A percentile compares a stretch with the other conserved stretches of the same genome.
Conservation (phyloP, 2,113 vertebrate genomes). For the Protobothrops mucrosquamatus region DNA sequence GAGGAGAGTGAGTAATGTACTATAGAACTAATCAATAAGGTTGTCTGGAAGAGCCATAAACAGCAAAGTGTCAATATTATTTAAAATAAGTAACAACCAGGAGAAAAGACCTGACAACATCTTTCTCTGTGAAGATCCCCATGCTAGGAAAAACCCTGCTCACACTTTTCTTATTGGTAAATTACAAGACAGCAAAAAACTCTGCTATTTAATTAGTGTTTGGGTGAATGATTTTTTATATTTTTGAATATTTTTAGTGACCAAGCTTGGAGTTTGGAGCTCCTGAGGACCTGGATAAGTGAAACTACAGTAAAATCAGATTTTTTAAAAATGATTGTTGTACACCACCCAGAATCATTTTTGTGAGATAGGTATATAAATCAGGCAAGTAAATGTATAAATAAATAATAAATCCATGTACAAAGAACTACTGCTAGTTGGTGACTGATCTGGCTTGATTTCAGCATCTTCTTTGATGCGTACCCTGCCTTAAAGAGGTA, state of each 20-base stretch:
- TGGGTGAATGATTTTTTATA: neutral
- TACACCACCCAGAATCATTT: neutral
- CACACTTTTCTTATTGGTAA: neutral
- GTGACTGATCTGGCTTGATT: neutral
- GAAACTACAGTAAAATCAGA: neutral
- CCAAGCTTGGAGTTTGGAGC: neutral
- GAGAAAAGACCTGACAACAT: neutral
- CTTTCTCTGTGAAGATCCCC: neutral
- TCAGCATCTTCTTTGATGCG: neutral
- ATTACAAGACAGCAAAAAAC: neutral
- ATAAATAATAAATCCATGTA: neutral
- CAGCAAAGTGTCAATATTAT: neutral
- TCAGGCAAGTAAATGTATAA: too few species aligned
- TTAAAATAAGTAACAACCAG: neutral
- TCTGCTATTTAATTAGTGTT: neutral
- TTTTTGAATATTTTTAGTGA: neutral
- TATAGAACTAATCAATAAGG: neutral
- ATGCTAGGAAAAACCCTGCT: neutral
- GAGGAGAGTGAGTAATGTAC: neutral
- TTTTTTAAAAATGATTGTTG: neutral
- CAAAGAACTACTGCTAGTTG: neutral
- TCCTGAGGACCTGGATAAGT: neutral
- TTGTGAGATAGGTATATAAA: neutral
- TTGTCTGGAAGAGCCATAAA: neutral
- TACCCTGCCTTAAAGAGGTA: neutral